Base-by-base conservation (phyloP, 2,797 vertebrate species). In the Oceanodroma leucorhoa region DNA sequence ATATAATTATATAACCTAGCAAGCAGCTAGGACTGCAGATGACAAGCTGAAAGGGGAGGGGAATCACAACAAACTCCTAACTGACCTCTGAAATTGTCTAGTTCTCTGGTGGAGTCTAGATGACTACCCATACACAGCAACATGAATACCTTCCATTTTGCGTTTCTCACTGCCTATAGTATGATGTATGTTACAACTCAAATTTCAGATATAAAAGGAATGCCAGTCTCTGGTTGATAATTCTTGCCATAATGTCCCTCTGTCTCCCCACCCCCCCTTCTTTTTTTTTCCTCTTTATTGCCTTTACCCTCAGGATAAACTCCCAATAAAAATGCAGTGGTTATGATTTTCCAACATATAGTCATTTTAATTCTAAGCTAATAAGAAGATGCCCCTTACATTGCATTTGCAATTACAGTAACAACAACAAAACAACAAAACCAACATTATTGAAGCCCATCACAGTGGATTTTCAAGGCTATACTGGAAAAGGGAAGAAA, bases 141-240 rank as follows among this genome's bases (percentile, higher is more conserved):
- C 32, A 57, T 7, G 5, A 30, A 67, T 20, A 66, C 10, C 11
- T 76, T 67, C 11, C 14, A 21, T 30, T 82, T 55, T n/a, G 8
- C 5, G 1, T 50, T 65, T 93, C 36, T 40, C 34, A 46, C 19
- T 65, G 58, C 14, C 64, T 72, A 24, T 5, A 55, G 5, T 24
- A 30, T 9, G n/a, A 77, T 38, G 11, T 8, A 41, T 27, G 14
- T 17, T 70, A 45, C 27, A 75, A 69, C 14, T 50, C 14, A 70
- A 20, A 89, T 83, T 71, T 48, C 57, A 91, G 50, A 41, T 43
- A 53, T 10, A 81, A 71, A 73, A 77, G 24, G 18, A 89, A 76
- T 19, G 16, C 20, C 36, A 48, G 9, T 30, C n/a, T 70, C 14
- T 38, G 17, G 26, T 30, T 45, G 38, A 81, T 60, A 61, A 87